Percentiles rank a stretch among this genome's conserved stretches.
Conservation (phyloP, 2,797 vertebrate species). For the Dromococcyx pavoninus region DNA sequence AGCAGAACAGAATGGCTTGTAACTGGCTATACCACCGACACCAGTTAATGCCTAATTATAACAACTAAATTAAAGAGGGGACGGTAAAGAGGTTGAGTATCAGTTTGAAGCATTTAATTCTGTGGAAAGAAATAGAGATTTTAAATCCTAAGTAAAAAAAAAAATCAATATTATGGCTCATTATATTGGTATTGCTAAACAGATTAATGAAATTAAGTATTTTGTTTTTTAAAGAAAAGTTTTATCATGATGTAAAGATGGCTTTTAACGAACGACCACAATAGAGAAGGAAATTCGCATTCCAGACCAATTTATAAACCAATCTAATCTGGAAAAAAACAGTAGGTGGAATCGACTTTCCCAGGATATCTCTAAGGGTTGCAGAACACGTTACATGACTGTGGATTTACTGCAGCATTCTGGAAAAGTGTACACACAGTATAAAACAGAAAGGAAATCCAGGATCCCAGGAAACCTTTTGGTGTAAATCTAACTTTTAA, state of each 20-base stretch:
- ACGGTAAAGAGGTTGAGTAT: constrained; percentile 87
- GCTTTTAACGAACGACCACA: constrained; percentile 59
- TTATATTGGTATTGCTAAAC: constrained; percentile 83
- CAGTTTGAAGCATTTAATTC: constrained; percentile 93
- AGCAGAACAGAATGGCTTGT: constrained; percentile 99
- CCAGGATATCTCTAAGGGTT: constrained; percentile 1
- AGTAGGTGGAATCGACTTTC: constrained; percentile 46
- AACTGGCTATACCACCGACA: constrained; percentile 98
- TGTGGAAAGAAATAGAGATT: constrained; percentile 89
- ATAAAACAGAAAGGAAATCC: background rate
- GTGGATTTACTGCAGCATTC: background rate
- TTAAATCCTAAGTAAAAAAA: constrained; percentile 80
- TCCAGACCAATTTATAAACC: constrained; percentile 63
- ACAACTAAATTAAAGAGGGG: constrained; percentile 99
- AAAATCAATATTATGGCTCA: constrained; percentile 84
- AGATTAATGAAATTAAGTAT: constrained; percentile 83
- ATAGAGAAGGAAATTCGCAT: constrained; percentile 63
- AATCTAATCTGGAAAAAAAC: constrained; percentile 56
- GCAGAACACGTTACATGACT: constrained; percentile 3
- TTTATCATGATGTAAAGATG: constrained; percentile 71
- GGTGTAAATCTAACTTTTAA: background rate
- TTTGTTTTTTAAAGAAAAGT: constrained; percentile 68
- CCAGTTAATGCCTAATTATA: constrained; percentile 99
- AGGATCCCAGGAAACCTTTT: background rate
- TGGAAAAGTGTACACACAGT: background rate